Evolutionary conservation across 2,113 vertebrate species (phyloP).

Genomic region (Vulpes lagopus): DNA sequence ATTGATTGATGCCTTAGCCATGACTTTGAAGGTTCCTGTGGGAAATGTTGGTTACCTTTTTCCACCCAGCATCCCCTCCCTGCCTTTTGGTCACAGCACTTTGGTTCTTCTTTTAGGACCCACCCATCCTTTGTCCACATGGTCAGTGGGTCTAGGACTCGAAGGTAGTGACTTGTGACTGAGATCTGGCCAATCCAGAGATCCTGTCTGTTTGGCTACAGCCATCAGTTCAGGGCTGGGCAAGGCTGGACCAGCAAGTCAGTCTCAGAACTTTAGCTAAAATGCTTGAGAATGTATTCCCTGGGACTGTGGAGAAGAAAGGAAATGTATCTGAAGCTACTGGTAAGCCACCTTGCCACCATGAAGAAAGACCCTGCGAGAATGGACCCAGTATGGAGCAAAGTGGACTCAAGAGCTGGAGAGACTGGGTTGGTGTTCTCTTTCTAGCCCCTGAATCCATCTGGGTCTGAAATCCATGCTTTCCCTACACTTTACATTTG

Average conservation of each 20-base stretch:
- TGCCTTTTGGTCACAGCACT: background rate
- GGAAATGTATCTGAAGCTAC: no score
- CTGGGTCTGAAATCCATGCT: background rate
- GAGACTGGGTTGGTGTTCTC: background rate
- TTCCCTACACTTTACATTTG: background rate
- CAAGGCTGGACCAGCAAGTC: background rate
- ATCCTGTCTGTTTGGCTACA: background rate
- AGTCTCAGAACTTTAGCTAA: background rate
- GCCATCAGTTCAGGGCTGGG: background rate
- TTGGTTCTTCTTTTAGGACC: background rate
- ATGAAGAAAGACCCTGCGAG: background rate
- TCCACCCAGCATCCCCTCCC: no score
- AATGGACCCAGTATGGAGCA: background rate
- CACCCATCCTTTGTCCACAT: no score
- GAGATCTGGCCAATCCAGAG: background rate
- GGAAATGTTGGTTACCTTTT: rapidly evolving
- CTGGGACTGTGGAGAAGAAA: background rate
- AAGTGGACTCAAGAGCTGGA: background rate
- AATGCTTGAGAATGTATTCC: background rate
- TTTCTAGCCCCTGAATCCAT: background rate
- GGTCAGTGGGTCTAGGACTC: background rate
- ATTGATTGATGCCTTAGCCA: rapidly evolving
- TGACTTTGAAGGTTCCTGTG: background rate
- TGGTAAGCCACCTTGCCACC: background rate
- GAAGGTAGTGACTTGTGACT: background rate